Evolutionary conservation across 2,888 invertebrate genomes (phyloP).

Genomic region (Eulithis testata): DNA sequence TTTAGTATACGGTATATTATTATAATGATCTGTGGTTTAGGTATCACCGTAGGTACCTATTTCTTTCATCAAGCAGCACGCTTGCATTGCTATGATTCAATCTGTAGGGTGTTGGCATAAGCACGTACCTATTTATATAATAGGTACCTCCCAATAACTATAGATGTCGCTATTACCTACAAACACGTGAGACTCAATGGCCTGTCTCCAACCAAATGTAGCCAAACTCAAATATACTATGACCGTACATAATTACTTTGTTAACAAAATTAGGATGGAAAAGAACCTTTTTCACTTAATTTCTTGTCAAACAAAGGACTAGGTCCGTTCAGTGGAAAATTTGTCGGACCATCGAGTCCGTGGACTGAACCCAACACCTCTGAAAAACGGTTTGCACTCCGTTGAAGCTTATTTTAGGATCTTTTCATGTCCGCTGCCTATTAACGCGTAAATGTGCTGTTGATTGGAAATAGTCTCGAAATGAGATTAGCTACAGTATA

Average conservation of each 20-base stretch:
- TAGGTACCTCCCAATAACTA: too few relatives aligned
- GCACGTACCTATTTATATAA: too few relatives aligned
- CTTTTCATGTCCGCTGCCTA: constrained; percentile 79
- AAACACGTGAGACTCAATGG: constrained; percentile 5
- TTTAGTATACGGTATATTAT: too few relatives aligned
- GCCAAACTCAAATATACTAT: constrained; percentile 51
- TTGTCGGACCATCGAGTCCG: constrained; percentile 80
- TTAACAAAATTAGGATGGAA: constrained; percentile 52
- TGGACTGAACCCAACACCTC: constrained; percentile 81
- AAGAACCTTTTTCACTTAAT: constrained; percentile 75
- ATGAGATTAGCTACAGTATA: constrained; percentile 14
- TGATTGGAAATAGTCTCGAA: constrained; percentile 31
- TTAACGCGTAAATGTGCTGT: constrained; percentile 68
- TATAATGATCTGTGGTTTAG: too few relatives aligned
- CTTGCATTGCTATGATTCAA: too few relatives aligned
- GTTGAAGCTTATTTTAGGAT: constrained; percentile 79
- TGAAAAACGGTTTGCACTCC: constrained; percentile 80
- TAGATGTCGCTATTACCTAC: background rate
- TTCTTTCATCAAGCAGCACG: too few relatives aligned
- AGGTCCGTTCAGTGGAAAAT: constrained; percentile 82
- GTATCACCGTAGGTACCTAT: too few relatives aligned
- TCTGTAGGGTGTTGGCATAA: too few relatives aligned
- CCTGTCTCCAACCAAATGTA: constrained; percentile 23
- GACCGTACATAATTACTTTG: constrained; percentile 64
- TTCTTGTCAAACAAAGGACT: constrained; percentile 79